Base-by-base conservation (phyloP, 2,113 vertebrate species). In the Emydura subglobosa region DNA sequence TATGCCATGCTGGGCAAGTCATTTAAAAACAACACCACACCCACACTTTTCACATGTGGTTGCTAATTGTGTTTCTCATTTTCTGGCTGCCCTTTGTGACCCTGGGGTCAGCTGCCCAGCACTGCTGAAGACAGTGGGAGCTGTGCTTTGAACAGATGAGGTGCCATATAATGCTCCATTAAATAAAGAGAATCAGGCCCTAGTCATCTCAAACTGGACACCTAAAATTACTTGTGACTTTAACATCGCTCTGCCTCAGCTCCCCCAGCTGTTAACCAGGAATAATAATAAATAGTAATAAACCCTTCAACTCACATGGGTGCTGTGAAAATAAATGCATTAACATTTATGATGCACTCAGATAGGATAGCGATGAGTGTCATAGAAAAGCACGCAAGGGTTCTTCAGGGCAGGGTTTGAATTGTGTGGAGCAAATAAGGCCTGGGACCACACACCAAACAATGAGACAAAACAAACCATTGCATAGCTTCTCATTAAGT, bases 41-140 rank as follows among this genome's bases (percentile, higher is more conserved):
- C 14, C 54, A 89, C 89, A 72, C n/a, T 85, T 82, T 90, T 81
- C 82, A 54, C 21, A 47, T 13, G n/a, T n/a, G 44, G 44, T 39
- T 3, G 44, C 44, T 4, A 22, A 0, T 1, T 8, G 7, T 31
- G 16, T 29, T 39, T 8, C 44, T 81, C 0, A 0, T 12, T 68
- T 93, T 91, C 76, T 76, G 34, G 5, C 54, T 61, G n/a, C 82
- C 5, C 24, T 85, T 79, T 82, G 55, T 83, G 79, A 21, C 11
- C 21, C 78, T 29, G 55, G 17, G 10, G 21, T 13, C 89, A 53
- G 34, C n/a, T 65, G 65, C 65, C 21, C 34, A n/a, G 14, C 17
- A 10, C 25, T 47, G 22, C 22, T 78, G 13, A 78, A 78, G 42
- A 27, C 74, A 24, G 25, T 3, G 17, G 8, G 39, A 29, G 11